A percentile compares a stretch with the other conserved stretches of the same genome.
These are phyloP conservation scores for Adelosebastes latens DNA, from an alignment of 2,797 vertebrate genomes.

Conservation along the genomic window DNA sequence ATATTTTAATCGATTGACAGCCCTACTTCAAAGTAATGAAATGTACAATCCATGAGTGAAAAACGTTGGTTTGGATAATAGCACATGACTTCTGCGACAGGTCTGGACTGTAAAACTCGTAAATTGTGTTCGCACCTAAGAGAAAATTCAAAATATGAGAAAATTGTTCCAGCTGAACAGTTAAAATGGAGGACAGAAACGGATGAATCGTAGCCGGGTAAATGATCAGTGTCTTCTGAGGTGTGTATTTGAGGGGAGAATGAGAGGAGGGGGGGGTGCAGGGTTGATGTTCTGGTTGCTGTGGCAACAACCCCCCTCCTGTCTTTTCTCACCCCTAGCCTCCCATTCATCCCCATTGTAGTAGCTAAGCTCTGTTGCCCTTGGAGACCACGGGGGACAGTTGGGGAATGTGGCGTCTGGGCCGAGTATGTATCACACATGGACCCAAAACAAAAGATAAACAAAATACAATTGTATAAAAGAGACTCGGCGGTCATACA, in stretches of 20 bases:
- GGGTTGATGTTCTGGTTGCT: slow-evolving; percentile 75
- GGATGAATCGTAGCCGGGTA: background rate
- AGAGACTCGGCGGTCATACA: background rate
- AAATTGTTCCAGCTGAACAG: background rate
- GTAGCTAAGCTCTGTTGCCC: slow-evolving; percentile 78
- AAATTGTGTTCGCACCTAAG: no score
- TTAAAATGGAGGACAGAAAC: background rate
- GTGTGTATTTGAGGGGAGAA: slow-evolving; percentile 34
- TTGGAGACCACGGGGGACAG: slow-evolving; percentile 74
- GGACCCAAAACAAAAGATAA: background rate
- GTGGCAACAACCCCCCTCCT: slow-evolving; percentile 56
- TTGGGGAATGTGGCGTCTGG: slow-evolving; percentile 75
- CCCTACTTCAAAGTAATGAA: no score
- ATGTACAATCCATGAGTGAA: no score
- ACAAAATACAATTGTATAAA: background rate
- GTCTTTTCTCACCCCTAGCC: slow-evolving; percentile 71
- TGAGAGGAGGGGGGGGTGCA: slow-evolving; percentile 46
- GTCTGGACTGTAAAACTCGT: no score
- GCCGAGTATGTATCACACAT: slow-evolving; percentile 19
- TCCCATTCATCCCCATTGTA: slow-evolving; percentile 83
- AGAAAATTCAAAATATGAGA: no score
- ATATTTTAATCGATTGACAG: no score
- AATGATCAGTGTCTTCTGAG: slow-evolving; percentile 32
- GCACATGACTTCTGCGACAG: no score
- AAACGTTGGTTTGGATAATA: no score